phyloP scores from a whole-genome alignment of 2,888 invertebrate genomes.

The Calameuta pallipes region DNA sequence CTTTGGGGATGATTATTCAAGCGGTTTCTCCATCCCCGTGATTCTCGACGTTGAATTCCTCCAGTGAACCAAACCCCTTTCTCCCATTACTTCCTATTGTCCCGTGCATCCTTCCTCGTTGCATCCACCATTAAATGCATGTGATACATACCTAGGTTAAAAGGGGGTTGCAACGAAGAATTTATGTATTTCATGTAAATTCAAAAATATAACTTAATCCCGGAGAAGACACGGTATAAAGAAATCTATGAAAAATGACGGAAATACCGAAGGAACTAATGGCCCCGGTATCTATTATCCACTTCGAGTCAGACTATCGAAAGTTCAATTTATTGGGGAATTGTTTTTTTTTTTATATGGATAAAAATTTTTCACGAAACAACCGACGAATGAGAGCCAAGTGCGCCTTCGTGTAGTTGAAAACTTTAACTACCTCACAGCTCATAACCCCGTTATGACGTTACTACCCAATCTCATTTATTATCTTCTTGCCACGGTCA shows the following conservation, averaged over 20 bases:
- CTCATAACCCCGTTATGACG: slow-evolving; percentile 61
- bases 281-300: background rate
- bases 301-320: background rate
- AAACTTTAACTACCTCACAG: slow-evolving; percentile 63
- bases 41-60: background rate
- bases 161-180: background rate
- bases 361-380: slow-evolving; percentile 57
- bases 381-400: slow-evolving; percentile 46
- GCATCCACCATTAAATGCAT: background rate
- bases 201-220: background rate
- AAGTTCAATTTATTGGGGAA: slow-evolving; percentile 25
- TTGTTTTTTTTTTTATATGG: slow-evolving; percentile 22
- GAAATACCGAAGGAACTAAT: background rate
- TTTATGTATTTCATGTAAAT: background rate
- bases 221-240: background rate
- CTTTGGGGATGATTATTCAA: slow-evolving; percentile 1
- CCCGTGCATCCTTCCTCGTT: slow-evolving; percentile 20
- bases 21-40: background rate
- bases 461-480: slow-evolving; percentile 46
- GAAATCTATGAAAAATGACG: background rate
- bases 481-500: slow-evolving; percentile 56
- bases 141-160: background rate
- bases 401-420: slow-evolving; percentile 36
- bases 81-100: slow-evolving; percentile 9
- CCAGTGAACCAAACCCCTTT: background rate